Conservation (phyloP, 2,888 invertebrate genomes). For the Adelphocoris suturalis region DNA sequence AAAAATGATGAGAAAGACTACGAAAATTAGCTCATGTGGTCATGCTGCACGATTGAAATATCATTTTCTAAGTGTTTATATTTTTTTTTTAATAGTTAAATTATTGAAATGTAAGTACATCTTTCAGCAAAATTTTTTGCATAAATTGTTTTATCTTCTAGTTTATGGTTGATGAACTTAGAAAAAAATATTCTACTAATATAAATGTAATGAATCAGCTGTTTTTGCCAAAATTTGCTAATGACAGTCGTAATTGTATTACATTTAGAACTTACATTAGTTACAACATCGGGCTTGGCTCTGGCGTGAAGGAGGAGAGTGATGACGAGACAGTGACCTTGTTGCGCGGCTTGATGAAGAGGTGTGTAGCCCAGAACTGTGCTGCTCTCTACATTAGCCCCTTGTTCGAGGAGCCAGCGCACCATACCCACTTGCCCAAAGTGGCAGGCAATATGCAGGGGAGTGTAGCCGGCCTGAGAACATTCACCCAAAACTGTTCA, state of each 20-base stretch:
- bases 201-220: too few relatives aligned
- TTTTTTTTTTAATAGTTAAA: too few relatives aligned
- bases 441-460: slow-evolving; percentile 97
- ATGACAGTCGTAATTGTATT: background rate
- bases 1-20: too few relatives aligned
- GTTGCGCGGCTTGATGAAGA: slow-evolving; percentile 98
- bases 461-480: slow-evolving; percentile 90
- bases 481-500: background rate
- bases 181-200: too few relatives aligned
- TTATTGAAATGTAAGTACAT: too few relatives aligned
- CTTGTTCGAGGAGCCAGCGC: slow-evolving; percentile 91
- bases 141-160: too few relatives aligned
- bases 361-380: slow-evolving; percentile 94
- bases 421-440: slow-evolving; percentile 97
- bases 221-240: background rate
- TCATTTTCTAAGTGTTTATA: too few relatives aligned
- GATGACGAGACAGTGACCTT: slow-evolving; percentile 97
- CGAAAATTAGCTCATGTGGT: too few relatives aligned
- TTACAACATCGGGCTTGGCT: slow-evolving; percentile 96
- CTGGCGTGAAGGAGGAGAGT: slow-evolving; percentile 93
- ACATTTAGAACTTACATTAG: slow-evolving; percentile 85
- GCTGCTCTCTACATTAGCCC: slow-evolving; percentile 90
- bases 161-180: too few relatives aligned
- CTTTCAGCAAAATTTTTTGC: too few relatives aligned
- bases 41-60: too few relatives aligned